phyloP scores from a whole-genome alignment of 2,888 invertebrate genomes.

The Carcina quercana region DNA sequence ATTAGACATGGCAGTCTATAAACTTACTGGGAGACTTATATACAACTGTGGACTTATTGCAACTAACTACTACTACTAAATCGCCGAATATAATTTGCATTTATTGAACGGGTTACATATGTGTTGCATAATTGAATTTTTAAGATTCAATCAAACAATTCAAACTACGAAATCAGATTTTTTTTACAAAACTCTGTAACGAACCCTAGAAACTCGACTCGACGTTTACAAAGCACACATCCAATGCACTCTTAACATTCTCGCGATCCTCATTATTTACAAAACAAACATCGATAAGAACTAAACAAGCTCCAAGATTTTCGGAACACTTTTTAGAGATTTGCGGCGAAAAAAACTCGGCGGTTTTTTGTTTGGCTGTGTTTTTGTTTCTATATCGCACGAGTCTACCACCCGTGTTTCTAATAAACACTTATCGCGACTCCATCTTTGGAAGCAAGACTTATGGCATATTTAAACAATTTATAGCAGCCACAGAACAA shows the following conservation, averaged over 20 bases:
- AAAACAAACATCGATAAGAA: slow-evolving; percentile 54
- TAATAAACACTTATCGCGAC: slow-evolving; percentile 61
- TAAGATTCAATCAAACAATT: too few relatives aligned
- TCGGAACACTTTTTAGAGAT: slow-evolving; percentile 43
- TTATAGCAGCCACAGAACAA: slow-evolving; percentile 62
- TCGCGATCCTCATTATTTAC: slow-evolving; percentile 56
- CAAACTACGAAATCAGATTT: too few relatives aligned
- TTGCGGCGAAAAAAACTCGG: slow-evolving; percentile 40
- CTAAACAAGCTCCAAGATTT: slow-evolving; percentile 39
- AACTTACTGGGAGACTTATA: too few relatives aligned
- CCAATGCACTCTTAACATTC: slow-evolving; percentile 56
- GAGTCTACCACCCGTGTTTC: slow-evolving; percentile 60
- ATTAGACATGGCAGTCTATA: too few relatives aligned
- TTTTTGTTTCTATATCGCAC: slow-evolving; percentile 47
- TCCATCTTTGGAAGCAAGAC: slow-evolving; percentile 63
- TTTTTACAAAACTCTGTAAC: too few relatives aligned
- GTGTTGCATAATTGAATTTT: too few relatives aligned
- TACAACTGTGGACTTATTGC: too few relatives aligned
- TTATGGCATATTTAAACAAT: slow-evolving; percentile 69
- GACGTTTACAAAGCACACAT: too few relatives aligned
- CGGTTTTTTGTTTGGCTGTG: slow-evolving; percentile 50
- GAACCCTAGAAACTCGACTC: too few relatives aligned
- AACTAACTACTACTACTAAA: too few relatives aligned
- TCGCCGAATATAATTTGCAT: too few relatives aligned
- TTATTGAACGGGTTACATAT: too few relatives aligned